Evolutionary conservation across 2,888 invertebrate genomes (phyloP), one percentile per base, ranked within the genome.

Genomic region (Psococerastis gibbosa): DNA sequence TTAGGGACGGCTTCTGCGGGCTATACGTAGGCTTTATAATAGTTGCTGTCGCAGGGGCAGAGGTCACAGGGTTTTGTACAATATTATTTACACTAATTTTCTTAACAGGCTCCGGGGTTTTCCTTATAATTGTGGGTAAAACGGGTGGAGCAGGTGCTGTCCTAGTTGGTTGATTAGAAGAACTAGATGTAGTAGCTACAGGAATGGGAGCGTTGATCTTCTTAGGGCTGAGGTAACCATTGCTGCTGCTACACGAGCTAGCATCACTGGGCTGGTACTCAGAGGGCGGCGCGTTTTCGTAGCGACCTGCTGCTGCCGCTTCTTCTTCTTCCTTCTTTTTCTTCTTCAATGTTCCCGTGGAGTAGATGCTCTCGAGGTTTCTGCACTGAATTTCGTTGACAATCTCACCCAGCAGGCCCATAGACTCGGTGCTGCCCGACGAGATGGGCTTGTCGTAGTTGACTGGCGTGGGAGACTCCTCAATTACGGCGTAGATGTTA

Each of bases 401-500:
- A 46, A 88, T 88, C 62, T 88, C 88, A 5, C 83, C 80, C 0
- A 88, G 61, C 16, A 88, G 60, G 0, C 85, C 85, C 67, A 82
- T 72, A 49, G 75, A 78, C 46, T 79, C 79, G 9, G 67, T 65
- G 47, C 73, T 73, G 1, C 69, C 69, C 0, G 71, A 67, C 20
- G 49, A 49, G n/a, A 22, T 6, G 6, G 15, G 35, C 22, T 23
- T 43, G 22, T 18, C 22, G 32, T 9, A 20, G 23, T 22, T 23
- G 22, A 5, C 22, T 18, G 5, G 41, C 2, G 71, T 66, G 0
- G 79, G 74, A 27, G 73, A 70, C 56, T 87, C 87, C 55, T 87
- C 85, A 42, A 87, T 87, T 0, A 85, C 80, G 0, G 85, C 83
- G 57, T 87, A 87, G 49, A 87, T 87, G 54, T 84, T 85, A 54